phyloP scores from a whole-genome alignment of 2,113 vertebrate species.

The Xenopus borealis region DNA sequence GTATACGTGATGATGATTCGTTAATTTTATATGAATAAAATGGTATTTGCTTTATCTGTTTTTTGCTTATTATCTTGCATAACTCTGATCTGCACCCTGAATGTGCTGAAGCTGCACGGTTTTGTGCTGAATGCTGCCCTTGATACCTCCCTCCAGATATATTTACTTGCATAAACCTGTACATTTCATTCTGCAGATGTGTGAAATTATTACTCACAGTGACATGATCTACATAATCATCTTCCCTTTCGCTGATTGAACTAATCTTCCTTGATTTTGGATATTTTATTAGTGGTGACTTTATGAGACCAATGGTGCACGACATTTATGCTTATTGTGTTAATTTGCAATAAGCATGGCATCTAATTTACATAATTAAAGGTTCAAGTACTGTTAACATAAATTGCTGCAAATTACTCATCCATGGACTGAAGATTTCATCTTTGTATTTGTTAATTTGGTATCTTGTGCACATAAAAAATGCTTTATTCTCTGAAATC shows the following conservation, averaged over 20 bases:
- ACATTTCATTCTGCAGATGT: no score
- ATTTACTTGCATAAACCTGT: no score
- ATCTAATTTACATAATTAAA: conserved; percentile 35
- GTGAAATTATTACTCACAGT: not conserved
- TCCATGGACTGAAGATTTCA: conserved; percentile 24
- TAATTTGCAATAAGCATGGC: conserved; percentile 19
- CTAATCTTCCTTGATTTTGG: conserved; percentile 22
- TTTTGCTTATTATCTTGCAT: no score
- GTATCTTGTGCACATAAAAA: conserved; percentile 28
- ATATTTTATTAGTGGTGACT: conserved; percentile 23
- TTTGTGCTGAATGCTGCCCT: no score
- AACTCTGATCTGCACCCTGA: no score
- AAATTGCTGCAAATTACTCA: conserved; percentile 7
- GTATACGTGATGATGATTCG: no score
- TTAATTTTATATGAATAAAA: no score
- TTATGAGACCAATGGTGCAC: conserved; percentile 16
- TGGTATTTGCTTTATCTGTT: no score
- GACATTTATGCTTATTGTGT: conserved; percentile 31
- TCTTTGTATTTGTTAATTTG: conserved; percentile 12
- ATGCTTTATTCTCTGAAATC: conserved; percentile 11
- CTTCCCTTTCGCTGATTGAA: conserved; percentile 15
- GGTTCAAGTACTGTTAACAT: conserved; percentile 16
- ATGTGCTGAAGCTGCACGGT: no score
- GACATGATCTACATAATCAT: conserved; percentile 11
- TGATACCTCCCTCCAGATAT: no score